Conservation (phyloP, 2,888 invertebrate species). For the Ariolimax columbianus region DNA sequence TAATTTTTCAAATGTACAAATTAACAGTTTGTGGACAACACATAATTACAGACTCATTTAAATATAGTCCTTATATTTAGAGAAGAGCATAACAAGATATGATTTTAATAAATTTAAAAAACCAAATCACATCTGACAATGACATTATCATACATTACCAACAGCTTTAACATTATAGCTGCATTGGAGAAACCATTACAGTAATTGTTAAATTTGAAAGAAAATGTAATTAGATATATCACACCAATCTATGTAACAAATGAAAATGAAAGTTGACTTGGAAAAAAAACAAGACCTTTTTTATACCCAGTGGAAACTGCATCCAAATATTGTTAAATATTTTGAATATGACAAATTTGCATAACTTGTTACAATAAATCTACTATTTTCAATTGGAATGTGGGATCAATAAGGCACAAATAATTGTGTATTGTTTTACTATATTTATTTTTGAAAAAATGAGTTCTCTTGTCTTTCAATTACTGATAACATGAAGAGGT, state of each 20-base stretch:
- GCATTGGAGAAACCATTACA: background rate
- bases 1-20: background rate
- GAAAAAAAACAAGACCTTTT: background rate
- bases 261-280: background rate
- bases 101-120: background rate
- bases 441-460: background rate
- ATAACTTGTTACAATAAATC: background rate
- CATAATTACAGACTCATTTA: background rate
- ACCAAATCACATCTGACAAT: background rate
- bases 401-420: conserved; percentile 3
- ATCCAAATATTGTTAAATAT: background rate
- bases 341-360: background rate
- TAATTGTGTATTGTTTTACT: background rate
- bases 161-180: background rate
- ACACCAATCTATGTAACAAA: background rate
- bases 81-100: background rate
- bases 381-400: conserved; percentile 1
- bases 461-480: background rate
- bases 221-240: background rate
- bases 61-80: background rate
- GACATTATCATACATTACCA: background rate
- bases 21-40: background rate
- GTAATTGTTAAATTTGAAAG: background rate
- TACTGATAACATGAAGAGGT: background rate
- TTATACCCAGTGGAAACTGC: background rate